Evolutionary conservation across 2,113 vertebrate species (phyloP).

Genomic region (Triplophysa siluroides): DNA sequence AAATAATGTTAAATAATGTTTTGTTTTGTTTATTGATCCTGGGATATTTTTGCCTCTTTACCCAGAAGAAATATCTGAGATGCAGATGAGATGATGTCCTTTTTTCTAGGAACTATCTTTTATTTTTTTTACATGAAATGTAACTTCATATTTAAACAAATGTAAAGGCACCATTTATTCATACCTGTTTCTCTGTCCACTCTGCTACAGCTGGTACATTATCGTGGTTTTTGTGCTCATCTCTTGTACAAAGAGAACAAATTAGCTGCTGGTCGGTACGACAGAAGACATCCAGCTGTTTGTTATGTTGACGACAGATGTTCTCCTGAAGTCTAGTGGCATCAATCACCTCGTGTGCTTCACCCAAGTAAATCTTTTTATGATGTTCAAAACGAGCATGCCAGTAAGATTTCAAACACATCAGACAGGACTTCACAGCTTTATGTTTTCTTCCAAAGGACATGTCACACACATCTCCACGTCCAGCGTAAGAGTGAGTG

Average conservation of each 20-base stretch:
- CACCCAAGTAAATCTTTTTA: not conserved
- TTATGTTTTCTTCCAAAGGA: too few relatives aligned
- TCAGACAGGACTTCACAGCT: too few relatives aligned
- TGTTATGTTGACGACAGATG: not conserved
- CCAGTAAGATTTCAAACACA: too few relatives aligned
- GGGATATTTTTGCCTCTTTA: not conserved
- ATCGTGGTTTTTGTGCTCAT: not conserved
- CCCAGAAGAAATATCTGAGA: not conserved
- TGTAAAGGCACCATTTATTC: not conserved
- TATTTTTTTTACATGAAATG: too few relatives aligned
- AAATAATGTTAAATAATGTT: too few relatives aligned
- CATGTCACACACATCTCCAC: too few relatives aligned
- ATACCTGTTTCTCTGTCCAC: slow-evolving; percentile 3
- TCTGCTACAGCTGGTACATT: not conserved
- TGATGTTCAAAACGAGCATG: not conserved
- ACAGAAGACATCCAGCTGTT: not conserved
- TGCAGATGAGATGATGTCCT: too few relatives aligned
- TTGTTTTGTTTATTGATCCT: too few relatives aligned
- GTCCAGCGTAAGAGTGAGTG: too few relatives aligned
- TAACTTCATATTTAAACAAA: too few relatives aligned
- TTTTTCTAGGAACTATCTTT: too few relatives aligned
- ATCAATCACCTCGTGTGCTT: not conserved
- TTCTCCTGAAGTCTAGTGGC: not conserved
- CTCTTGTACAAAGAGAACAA: not conserved
- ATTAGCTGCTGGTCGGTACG: not conserved